Base-by-base conservation (phyloP, 1,140 invertebrate species). In the Cephus cinctus region DNA sequence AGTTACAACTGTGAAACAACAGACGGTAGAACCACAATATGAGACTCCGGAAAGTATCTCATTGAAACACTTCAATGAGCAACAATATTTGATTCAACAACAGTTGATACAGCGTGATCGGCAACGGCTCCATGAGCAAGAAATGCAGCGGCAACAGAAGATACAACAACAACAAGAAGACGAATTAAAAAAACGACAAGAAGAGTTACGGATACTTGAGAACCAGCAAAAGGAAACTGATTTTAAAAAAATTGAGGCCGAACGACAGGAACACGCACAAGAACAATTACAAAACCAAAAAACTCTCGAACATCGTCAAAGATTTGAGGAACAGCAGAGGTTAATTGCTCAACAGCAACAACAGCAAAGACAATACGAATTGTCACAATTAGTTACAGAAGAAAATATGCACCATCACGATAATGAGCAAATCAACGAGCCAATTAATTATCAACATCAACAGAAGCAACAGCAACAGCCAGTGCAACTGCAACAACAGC, bases 1-100 rank as follows among this genome's bases (percentile, higher is more conserved):
- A 1, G 30, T 71, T 2, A 67, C 59, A 14, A 56, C 66, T 4
- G 61, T 68, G 39, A 61, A 65, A 3, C 59, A 61, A 11, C 18
- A 14, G 21, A 64, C 57, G 0, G 14, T 51, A 3, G 52, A 69
- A 35, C 48, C 56, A 2, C 61, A 69, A 12, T 73, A 71, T 38
- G 73, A 73, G 47, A 75, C 72, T 0, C 71, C 71, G 0, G 72
- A 75, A 46, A 75, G 69, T 23, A 57, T 76, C 18, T 73, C 71
- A 0, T 44, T 75, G 32, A 76, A 72, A 27, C 73, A 75, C 36
- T 76, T 68, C 34, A 74, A 76, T 45, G 71, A 75, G 45, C 73
- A 76, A 34, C 73, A 76, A 31, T 76, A 65, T 19, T 31, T 69
- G 23, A 35, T 75, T 0, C 72, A 75, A 42, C 72, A 71, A 18